Evolutionary conservation across 53 echinoderm and acorn worm genomes (phyloP), one percentile per base, ranked within the genome.

Genomic region (Mesocentrotus franciscanus): DNA sequence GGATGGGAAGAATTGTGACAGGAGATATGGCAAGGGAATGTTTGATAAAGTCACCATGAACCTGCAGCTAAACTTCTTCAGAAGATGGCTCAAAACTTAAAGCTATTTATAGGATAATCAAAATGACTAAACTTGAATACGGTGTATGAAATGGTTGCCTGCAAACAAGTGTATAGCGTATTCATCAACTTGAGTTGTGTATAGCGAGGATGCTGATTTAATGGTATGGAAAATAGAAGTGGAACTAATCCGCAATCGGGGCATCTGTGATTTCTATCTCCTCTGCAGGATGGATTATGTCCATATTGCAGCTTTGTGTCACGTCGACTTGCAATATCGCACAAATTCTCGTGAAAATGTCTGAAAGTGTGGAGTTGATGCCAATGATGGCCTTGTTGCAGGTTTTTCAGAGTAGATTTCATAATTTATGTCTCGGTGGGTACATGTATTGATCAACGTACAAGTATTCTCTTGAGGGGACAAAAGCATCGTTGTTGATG

Each of bases 191-290:
- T 56, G 85, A 85, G 55, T 9, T 85, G 20, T 42, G 26, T 81
- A n/a, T 29, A 27, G 56, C n/a, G 58, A 87, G 87, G 29, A 58
- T 87, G 58, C 81, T 87, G 87, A 56, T n/a, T n/a, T n/a, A 87
- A 58, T 8, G 36, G 13, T 56, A 27, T 27, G 27, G 87, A 29
- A 29, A 57, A 58, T 87, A 10, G 58, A 87, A n/a, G n/a, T 58
- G 87, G 58, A 56, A 87, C 36, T 87, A 87, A 56, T 26, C 12
- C 87, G 2, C 87, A 87, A 57, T 87, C 58, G n/a, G 57, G 87
- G 27, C 87, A 87, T 87, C 87, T 57, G 58, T 58, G 87, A 87
- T 56, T 3, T 9, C 56, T 58, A 87, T 87, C 87, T 84, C 84
- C 39, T 49, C 8, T n/a, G 42, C 1, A 22, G 39, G 24, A 18